Evolutionary conservation across 2,113 vertebrate species (phyloP).

Genomic region (Tapirus terrestris): DNA sequence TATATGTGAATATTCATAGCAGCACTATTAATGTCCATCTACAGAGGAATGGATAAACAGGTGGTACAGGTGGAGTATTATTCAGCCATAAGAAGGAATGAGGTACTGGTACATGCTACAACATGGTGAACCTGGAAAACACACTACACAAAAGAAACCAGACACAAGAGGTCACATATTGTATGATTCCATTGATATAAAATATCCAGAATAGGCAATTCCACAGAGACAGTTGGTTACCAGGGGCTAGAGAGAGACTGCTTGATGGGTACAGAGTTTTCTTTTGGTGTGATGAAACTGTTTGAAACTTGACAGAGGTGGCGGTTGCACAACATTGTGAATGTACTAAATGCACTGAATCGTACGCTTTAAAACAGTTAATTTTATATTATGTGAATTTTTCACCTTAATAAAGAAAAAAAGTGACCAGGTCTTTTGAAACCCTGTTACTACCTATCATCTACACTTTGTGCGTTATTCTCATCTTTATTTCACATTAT

Average conservation of each 20-base stretch:
- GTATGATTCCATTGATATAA: not conserved
- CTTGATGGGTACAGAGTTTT: not conserved
- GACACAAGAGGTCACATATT: not conserved
- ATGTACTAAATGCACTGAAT: not conserved
- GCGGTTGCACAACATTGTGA: not conserved
- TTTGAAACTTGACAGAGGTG: not conserved
- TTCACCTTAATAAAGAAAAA: not conserved
- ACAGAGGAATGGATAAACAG: not conserved
- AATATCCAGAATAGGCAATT: not conserved
- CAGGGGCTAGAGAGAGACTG: not conserved
- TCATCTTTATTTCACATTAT: conserved; percentile 6
- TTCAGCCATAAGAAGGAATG: not conserved
- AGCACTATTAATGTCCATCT: not conserved
- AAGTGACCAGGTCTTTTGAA: not conserved
- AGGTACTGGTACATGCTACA: not conserved
- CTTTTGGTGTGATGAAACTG: not conserved
- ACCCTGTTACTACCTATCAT: not conserved
- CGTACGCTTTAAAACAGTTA: not conserved
- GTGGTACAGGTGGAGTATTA: not conserved
- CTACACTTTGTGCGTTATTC: not conserved
- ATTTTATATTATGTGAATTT: not conserved
- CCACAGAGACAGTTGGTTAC: not conserved
- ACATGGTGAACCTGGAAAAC: not conserved
- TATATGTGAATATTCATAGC: not conserved
- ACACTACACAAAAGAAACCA: not conserved